Conservation (phyloP, 2,888 invertebrate genomes). For the Mythimna pallens region DNA sequence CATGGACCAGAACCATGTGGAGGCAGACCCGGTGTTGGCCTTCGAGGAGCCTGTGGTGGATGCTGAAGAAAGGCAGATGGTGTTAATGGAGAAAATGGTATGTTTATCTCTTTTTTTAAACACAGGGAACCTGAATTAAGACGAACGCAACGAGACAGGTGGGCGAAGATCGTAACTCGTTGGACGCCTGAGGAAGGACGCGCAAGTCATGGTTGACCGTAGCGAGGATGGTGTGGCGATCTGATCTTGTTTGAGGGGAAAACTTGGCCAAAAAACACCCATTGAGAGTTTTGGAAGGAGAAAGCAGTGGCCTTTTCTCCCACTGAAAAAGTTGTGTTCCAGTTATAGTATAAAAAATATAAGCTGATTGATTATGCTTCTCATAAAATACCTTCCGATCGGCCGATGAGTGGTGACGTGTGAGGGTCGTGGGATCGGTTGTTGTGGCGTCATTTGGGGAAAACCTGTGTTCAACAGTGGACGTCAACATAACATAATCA, state of each 20-base stretch:
- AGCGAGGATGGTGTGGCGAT: background rate
- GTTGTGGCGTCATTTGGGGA: too few relatives aligned
- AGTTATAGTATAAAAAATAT: too few relatives aligned
- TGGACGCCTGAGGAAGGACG: background rate
- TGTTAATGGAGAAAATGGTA: conserved; percentile 86
- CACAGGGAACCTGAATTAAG: background rate
- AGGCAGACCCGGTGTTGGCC: conserved; percentile 73
- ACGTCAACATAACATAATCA: too few relatives aligned
- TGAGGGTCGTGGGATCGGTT: too few relatives aligned
- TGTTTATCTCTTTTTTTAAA: conserved; percentile 16
- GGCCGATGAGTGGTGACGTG: too few relatives aligned
- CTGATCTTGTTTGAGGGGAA: background rate
- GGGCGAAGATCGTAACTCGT: background rate
- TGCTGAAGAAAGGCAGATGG: conserved; percentile 80
- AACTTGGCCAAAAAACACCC: background rate
- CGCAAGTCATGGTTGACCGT: background rate
- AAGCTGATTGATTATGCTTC: too few relatives aligned
- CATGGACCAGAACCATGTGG: conserved; percentile 76
- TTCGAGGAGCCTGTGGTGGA: conserved; percentile 77
- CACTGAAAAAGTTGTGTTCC: too few relatives aligned
- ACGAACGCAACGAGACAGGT: background rate
- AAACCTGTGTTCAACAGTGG: too few relatives aligned
- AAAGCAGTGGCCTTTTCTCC: background rate
- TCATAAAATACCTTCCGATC: too few relatives aligned
- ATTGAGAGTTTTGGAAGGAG: background rate